Conservation (phyloP, 2,797 vertebrate genomes). For the Tenualosa thibaudeaui region DNA sequence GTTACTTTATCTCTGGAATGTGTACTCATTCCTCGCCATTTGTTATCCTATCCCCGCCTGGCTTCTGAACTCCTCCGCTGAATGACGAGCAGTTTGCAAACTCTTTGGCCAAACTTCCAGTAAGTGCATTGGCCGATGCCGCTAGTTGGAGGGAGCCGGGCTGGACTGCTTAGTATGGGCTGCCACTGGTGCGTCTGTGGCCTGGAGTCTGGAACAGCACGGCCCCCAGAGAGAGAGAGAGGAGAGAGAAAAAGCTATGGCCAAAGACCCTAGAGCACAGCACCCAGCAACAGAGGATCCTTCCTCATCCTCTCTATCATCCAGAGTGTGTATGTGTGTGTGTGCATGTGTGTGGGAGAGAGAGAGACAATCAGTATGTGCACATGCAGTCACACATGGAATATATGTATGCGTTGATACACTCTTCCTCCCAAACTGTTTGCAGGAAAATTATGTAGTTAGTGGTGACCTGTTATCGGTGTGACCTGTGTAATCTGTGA, state of each 20-base stretch:
- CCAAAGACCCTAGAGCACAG: neutral
- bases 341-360: neutral
- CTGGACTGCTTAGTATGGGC: neutral
- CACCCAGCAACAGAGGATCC: too few species aligned
- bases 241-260: neutral
- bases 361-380: neutral
- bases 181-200: neutral
- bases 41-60: conserved; percentile 1
- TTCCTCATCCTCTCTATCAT: too few species aligned
- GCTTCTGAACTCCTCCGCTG: neutral
- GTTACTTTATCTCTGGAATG: conserved; percentile 14
- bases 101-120: conserved; percentile 1
- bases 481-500: neutral
- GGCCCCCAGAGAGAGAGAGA: too few species aligned
- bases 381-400: neutral
- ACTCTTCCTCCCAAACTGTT: neutral
- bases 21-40: neutral
- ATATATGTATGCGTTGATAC: neutral
- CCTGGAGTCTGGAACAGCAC: neutral
- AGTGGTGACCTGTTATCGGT: neutral
- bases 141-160: neutral
- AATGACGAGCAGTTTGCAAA: conserved; percentile 6
- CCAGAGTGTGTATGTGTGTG: neutral
- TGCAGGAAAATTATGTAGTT: neutral
- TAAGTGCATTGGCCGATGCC: neutral